These are phyloP conservation scores for Mallotus villosus DNA, from an alignment of 2,797 vertebrate genomes.

Conservation along the genomic window DNA sequence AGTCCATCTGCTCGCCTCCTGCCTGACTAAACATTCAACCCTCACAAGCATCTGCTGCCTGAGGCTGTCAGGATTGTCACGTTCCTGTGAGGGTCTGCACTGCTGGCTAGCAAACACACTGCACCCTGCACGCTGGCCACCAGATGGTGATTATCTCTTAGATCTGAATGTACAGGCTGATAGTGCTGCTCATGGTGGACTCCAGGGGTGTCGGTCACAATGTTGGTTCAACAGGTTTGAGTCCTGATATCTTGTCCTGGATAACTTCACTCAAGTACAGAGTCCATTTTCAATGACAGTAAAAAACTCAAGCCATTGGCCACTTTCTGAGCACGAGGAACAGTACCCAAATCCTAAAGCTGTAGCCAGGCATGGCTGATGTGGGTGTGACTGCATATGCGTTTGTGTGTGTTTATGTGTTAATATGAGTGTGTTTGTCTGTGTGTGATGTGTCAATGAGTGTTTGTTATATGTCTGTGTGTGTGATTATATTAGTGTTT, in stretches of 20 bases:
- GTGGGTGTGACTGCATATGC: too few relatives aligned
- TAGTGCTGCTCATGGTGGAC: background rate
- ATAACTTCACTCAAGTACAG: too few relatives aligned
- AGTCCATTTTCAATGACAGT: too few relatives aligned
- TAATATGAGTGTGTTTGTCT: too few relatives aligned
- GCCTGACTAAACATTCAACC: background rate
- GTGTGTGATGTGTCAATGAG: too few relatives aligned
- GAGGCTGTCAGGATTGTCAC: conserved; percentile 21
- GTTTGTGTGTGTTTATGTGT: too few relatives aligned
- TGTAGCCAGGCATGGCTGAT: too few relatives aligned
- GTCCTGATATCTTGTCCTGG: background rate
- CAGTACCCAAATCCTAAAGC: too few relatives aligned
- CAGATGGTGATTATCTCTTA: conserved; percentile 18
- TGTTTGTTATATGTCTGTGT: background rate
- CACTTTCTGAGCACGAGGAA: too few relatives aligned
- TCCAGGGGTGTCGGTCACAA: conserved; percentile 2
- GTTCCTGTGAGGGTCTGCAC: conserved; percentile 20
- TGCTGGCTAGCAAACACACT: conserved; percentile 13
- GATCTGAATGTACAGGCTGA: conserved; percentile 10
- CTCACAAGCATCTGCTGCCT: conserved; percentile 21
- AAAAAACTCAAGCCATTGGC: too few relatives aligned
- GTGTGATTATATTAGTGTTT: background rate
- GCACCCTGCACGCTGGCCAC: background rate
- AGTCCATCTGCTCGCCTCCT: background rate
- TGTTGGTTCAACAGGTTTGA: conserved; percentile 5